These are phyloP conservation scores for Crypturellus tataupa DNA, from an alignment of 2,797 vertebrate species.

Conservation along the genomic window DNA sequence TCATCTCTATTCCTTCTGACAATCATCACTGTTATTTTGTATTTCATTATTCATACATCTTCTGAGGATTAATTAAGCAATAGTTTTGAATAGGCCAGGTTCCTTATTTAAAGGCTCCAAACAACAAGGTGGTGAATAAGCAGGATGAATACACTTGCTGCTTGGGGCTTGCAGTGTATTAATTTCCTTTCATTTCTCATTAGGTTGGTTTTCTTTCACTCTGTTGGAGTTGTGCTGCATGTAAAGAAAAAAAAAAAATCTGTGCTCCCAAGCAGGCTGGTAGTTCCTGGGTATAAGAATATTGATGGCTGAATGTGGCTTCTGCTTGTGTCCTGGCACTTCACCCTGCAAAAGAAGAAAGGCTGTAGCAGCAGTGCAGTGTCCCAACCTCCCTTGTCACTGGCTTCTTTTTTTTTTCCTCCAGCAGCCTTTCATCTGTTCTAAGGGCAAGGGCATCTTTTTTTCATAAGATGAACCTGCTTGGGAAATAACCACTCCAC, in stretches of 20 bases:
- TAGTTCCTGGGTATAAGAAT: conserved; percentile 31
- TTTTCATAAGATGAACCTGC: not conserved
- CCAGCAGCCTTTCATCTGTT: not conserved
- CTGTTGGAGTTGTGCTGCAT: not conserved
- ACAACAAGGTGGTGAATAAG: conserved; percentile 35
- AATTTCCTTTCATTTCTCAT: conserved; percentile 50
- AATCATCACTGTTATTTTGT: not conserved
- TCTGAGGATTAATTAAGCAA: conserved; percentile 46
- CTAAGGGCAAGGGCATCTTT: not conserved
- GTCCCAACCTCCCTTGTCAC: not conserved
- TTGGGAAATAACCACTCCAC: not conserved
- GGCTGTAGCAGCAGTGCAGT: not conserved
- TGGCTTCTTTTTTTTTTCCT: not conserved
- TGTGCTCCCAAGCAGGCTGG: not conserved
- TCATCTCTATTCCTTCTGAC: conserved; percentile 4
- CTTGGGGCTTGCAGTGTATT: conserved; percentile 43
- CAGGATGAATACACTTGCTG: conserved; percentile 44
- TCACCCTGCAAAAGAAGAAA: conserved; percentile 12
- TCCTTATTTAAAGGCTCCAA: conserved; percentile 43
- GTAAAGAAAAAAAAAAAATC: conserved; percentile 14
- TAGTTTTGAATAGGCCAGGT: conserved; percentile 13
- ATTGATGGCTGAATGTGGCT: conserved; percentile 14
- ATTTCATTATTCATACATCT: conserved; percentile 2
- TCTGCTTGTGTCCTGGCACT: not conserved
- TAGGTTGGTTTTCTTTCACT: conserved; percentile 30